Evolutionary conservation across 2,113 vertebrate genomes (phyloP).

Genomic region (Esox niger): DNA sequence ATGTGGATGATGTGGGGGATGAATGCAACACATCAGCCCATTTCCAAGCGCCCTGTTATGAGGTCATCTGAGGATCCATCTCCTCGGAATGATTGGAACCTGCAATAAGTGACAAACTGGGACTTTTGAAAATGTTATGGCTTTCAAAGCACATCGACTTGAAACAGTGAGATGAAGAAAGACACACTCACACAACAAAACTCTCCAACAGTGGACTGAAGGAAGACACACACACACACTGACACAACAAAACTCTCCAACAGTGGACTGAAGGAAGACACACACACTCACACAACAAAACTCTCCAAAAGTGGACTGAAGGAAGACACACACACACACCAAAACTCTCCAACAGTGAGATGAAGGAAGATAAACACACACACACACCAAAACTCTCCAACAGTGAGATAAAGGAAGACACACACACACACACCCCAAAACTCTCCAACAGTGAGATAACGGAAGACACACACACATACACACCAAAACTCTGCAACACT

Average conservation of each 20-base stretch:
- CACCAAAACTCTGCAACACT: neutral
- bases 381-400: constrained; percentile 1
- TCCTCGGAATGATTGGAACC: neutral
- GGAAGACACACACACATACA: constrained; percentile 7
- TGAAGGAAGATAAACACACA: neutral
- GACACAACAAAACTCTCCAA: too few relatives aligned
- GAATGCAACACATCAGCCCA: constrained; percentile 5
- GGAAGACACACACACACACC: neutral
- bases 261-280: too few relatives aligned
- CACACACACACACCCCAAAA: constrained; percentile 4
- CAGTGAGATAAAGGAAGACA: neutral
- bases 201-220: too few relatives aligned
- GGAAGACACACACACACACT: too few relatives aligned
- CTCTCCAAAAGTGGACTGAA: too few relatives aligned
- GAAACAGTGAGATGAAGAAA: too few relatives aligned
- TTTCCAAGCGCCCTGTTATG: neutral
- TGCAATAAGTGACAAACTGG: neutral
- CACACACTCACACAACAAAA: too few relatives aligned
- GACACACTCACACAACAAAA: too few relatives aligned
- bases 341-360: neutral
- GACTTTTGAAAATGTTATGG: neutral
- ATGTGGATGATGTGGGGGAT: constrained; percentile 9
- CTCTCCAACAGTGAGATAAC: neutral
- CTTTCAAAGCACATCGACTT: too few relatives aligned
- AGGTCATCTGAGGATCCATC: neutral